Conservation (phyloP, 2,797 vertebrate genomes). For the Argyrosomus regius region DNA sequence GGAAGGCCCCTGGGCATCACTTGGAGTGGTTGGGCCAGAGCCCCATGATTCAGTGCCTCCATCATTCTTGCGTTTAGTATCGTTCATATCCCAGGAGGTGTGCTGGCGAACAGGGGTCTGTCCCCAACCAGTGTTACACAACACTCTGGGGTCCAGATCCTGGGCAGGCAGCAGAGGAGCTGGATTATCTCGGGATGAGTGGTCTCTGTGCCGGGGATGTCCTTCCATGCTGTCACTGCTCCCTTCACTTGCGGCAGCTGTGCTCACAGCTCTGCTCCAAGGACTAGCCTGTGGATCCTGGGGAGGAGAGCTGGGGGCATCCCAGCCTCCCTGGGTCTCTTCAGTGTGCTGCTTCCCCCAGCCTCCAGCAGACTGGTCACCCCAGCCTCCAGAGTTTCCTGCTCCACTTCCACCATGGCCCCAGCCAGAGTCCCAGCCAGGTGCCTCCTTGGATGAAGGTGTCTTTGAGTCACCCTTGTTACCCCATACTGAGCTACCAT, state of each 20-base stretch:
- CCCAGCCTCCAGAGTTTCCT: conserved; percentile 91
- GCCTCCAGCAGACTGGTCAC: conserved; percentile 88
- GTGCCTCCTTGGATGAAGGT: conserved; percentile 91
- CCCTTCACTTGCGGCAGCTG: conserved; percentile 90
- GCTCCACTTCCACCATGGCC: conserved; percentile 84
- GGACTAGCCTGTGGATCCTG: conserved; percentile 86
- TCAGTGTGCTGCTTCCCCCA: conserved; percentile 88
- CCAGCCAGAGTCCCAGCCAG: conserved; percentile 92
- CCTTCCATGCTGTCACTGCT: conserved; percentile 89
- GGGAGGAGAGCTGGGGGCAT: conserved; percentile 80
- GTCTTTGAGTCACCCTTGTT: conserved; percentile 90
- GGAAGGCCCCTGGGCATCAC: conserved; percentile 86
- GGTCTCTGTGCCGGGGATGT: conserved; percentile 80
- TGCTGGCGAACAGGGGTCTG: conserved; percentile 98
- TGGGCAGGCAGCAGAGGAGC: conserved; percentile 89
- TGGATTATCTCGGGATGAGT: conserved; percentile 88
- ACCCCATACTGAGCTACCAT: conserved; percentile 90
- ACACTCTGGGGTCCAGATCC: conserved; percentile 96
- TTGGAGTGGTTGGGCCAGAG: conserved; percentile 84
- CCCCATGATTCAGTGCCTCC: conserved; percentile 88
- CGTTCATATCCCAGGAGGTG: conserved; percentile 95
- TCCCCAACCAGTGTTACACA: conserved; percentile 99
- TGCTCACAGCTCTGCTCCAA: conserved; percentile 89
- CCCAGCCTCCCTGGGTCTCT: conserved; percentile 85
- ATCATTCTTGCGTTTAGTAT: conserved; percentile 91